Percentiles rank a stretch among this genome's conserved stretches.
Evolutionary conservation across 2,113 vertebrate genomes (phyloP).

Genomic region (Microcebus tavaratra): DNA sequence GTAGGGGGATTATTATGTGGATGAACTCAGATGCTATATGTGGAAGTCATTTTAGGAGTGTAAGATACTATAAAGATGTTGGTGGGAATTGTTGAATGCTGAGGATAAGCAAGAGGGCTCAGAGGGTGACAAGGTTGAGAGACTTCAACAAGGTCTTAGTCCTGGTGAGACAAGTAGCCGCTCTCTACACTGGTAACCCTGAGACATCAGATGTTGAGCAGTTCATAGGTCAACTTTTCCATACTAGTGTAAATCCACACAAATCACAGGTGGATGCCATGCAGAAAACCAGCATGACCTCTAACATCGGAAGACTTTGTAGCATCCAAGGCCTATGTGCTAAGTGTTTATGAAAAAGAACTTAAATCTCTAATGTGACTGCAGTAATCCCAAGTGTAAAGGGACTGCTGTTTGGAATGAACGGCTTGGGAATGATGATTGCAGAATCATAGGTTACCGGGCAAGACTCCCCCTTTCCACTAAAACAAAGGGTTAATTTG

Average conservation of each 20-base stretch:
- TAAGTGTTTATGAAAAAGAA: slow-evolving; percentile 64
- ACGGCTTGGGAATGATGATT: slow-evolving; percentile 47
- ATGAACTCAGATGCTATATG: not conserved
- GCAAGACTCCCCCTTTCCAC: not conserved
- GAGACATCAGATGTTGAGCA: not conserved
- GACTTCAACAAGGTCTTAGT: not conserved
- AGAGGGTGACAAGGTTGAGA: not conserved
- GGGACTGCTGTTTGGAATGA: slow-evolving; percentile 67
- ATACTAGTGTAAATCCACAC: not conserved
- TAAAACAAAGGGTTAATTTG: not conserved
- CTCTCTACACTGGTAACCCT: not conserved
- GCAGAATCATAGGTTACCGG: not conserved
- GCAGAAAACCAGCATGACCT: not conserved
- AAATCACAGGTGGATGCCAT: not conserved
- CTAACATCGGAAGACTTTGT: slow-evolving; percentile 8
- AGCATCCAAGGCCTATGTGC: not conserved
- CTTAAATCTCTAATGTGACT: slow-evolving; percentile 62
- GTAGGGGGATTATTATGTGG: not conserved
- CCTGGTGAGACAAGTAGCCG: not conserved
- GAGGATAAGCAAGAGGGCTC: not conserved
- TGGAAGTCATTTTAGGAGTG: not conserved
- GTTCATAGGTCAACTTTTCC: not conserved
- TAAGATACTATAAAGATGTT: not conserved
- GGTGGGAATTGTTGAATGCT: not conserved
- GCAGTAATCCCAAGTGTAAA: slow-evolving; percentile 66